phyloP scores from a whole-genome alignment of 2,888 invertebrate genomes.

The Pristionchus exspectatus region DNA sequence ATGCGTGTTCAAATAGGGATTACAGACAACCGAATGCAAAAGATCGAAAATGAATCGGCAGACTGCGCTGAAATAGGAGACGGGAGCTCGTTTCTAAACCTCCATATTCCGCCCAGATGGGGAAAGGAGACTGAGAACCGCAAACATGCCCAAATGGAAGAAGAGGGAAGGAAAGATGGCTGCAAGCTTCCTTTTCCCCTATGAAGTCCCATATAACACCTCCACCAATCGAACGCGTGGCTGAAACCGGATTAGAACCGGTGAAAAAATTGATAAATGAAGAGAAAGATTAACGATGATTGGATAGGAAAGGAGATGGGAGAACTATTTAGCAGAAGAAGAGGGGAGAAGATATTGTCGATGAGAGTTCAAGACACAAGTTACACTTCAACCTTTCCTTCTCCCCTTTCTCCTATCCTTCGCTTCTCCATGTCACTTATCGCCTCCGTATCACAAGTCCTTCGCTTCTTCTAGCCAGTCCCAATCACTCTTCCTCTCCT shows the following conservation, averaged over 20 bases:
- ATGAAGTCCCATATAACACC: background rate
- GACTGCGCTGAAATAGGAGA: constrained; percentile 13
- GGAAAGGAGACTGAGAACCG: constrained; percentile 11
- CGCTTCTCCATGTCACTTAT: background rate
- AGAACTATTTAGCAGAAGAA: background rate
- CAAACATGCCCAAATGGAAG: background rate
- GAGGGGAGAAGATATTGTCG: background rate
- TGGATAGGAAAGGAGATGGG: constrained; percentile 21
- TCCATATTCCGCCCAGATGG: background rate
- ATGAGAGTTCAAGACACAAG: constrained; percentile 36
- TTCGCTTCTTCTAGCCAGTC: constrained; percentile 18
- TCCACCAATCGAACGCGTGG: background rate
- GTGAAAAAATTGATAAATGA: background rate
- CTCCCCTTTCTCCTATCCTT: background rate
- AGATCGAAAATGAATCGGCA: background rate
- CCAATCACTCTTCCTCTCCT: constrained; percentile 1
- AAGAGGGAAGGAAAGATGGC: background rate
- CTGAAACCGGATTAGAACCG: constrained; percentile 8
- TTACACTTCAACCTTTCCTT: background rate
- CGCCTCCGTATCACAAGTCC: constrained; percentile 39
- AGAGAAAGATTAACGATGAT: constrained; percentile 5
- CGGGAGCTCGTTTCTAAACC: constrained; percentile 10
- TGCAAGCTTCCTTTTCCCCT: background rate
- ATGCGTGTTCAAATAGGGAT: background rate
- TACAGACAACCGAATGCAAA: background rate